A percentile compares a stretch with the other conserved stretches of the same genome.
These are phyloP conservation scores for Pitangus sulphuratus DNA, from an alignment of 2,797 vertebrate species.

Conservation along the genomic window DNA sequence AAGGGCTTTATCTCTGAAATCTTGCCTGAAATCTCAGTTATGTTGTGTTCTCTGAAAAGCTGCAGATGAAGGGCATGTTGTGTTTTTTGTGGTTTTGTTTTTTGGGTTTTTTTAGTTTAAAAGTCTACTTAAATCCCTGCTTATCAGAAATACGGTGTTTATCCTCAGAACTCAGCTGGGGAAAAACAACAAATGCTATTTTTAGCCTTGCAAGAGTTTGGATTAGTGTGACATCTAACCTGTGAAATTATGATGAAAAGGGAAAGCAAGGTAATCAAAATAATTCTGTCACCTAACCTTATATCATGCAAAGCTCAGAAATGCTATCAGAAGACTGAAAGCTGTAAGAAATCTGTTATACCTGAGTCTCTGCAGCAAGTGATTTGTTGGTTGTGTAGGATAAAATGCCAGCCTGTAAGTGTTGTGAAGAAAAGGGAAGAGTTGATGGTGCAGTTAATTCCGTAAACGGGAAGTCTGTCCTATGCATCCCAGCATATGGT, in stretches of 20 bases:
- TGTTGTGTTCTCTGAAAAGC: background rate
- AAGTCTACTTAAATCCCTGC: background rate
- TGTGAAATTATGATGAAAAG: background rate
- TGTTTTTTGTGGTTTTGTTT: background rate
- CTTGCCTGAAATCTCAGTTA: background rate
- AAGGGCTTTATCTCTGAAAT: background rate
- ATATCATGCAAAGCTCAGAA: background rate
- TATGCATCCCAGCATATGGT: background rate
- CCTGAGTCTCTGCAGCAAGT: rapidly evolving
- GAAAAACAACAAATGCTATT: background rate
- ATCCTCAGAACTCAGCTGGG: background rate
- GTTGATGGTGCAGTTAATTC: background rate
- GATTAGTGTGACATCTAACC: background rate
- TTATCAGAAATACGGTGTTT: background rate
- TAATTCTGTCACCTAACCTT: background rate
- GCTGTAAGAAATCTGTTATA: background rate
- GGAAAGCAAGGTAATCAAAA: background rate
- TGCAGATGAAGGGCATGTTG: rapidly evolving
- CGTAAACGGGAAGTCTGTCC: background rate
- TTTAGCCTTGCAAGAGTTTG: background rate
- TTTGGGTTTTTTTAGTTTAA: background rate
- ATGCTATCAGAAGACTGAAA: background rate
- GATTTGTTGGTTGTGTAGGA: background rate
- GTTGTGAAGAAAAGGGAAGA: background rate
- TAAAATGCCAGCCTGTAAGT: background rate